Conservation (phyloP, 2,888 invertebrate genomes). For the Lasioglossum zephyrum region DNA sequence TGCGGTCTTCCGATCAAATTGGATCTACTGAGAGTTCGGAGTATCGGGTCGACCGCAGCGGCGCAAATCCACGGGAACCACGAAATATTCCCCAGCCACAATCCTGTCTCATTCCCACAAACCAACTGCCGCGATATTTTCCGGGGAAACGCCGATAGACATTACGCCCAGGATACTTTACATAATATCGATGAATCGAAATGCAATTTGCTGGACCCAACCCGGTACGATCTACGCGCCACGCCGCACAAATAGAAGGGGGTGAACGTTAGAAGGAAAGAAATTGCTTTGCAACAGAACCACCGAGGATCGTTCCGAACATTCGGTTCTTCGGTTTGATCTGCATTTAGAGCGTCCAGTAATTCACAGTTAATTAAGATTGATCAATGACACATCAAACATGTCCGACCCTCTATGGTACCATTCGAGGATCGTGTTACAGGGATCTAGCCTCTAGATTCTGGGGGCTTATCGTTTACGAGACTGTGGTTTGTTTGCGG, state of each 20-base stretch:
- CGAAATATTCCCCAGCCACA: slow-evolving; percentile 70
- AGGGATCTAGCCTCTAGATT: background rate
- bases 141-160: slow-evolving; percentile 68
- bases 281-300: slow-evolving; percentile 7
- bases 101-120: slow-evolving; percentile 59
- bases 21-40: slow-evolving; percentile 78
- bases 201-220: slow-evolving; percentile 50
- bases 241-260: slow-evolving; percentile 6
- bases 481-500: background rate
- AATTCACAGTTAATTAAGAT: slow-evolving; percentile 53
- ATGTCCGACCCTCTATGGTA: background rate
- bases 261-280: background rate
- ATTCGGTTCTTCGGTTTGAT: slow-evolving; percentile 24
- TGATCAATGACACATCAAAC: slow-evolving; percentile 53
- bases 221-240: slow-evolving; percentile 26
- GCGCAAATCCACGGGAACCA: slow-evolving; percentile 73
- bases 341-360: slow-evolving; percentile 33
- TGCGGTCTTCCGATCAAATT: slow-evolving; percentile 81
- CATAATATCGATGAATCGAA: slow-evolving; percentile 64
- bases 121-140: slow-evolving; percentile 59
- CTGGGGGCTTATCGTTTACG: background rate
- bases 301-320: slow-evolving; percentile 32
- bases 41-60: slow-evolving; percentile 74
- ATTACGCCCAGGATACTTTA: slow-evolving; percentile 62
- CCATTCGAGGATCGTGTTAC: background rate